Base-by-base conservation (phyloP, 2,113 vertebrate species). In the Tupaia tana region DNA sequence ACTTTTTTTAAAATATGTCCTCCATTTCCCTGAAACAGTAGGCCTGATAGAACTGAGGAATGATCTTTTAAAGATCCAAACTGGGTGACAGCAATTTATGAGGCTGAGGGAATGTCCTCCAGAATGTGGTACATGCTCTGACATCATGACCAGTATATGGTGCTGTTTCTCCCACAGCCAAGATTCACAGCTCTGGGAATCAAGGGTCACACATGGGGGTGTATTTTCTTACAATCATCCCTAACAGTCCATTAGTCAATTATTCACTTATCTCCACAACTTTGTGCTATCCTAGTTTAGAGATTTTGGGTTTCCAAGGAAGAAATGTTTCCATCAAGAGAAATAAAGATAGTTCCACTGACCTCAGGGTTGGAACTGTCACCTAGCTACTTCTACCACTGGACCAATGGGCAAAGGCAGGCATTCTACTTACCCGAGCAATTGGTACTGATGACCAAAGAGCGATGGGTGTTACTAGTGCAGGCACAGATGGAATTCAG, bases 361-460 rank as follows among this genome's bases (percentile, higher is more conserved):
- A 31, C 54, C 80, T 61, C 9, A 19, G n/a, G 16, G 25, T 54
- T 1, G 19, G 63, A 79, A 54, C 19, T 2, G 19, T 13, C 31
- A 29, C 27, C 56, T 7, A 13, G 14, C 13, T 4, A 29, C 14
- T 70, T 24, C 2, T 31, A 2, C 20, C 25, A 16, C 74, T 31
- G 25, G 61, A 25, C 14, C 18, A 25, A 19, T 16, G 24, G 71
- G n/a, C 66, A 11, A 24, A 34, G 15, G 43, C 27, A 77, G 12
- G 2, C 2, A 6, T 4, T 77, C 19, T 86, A 15, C 3, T 0
- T 9, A 31, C 20, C 18, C 15, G 27, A 10, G 29, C 10, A 13
- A 13, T 14, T 19, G 29, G n/a, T 2, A 0, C 11, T 71, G 34
- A 22, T 14, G n/a, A 12, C 29, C n/a, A 34, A 13, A 66, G 59